These are phyloP conservation scores for Hydrotaea diabolus DNA, from an alignment of 2,888 invertebrate genomes.

Conservation along the genomic window DNA sequence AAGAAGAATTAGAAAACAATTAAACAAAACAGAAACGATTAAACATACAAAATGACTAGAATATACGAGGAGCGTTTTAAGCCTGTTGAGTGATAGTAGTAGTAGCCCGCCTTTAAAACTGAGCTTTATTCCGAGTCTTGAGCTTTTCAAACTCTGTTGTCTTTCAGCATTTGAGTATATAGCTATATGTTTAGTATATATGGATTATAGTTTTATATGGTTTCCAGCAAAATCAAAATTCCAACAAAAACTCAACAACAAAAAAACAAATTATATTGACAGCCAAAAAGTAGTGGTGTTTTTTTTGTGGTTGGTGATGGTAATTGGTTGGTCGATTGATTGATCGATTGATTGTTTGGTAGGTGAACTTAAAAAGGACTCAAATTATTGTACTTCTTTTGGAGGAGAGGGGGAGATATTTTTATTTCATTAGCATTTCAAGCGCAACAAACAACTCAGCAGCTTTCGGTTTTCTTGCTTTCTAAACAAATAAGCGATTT, in stretches of 20 bases:
- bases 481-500: not conserved
- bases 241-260: slow-evolving; percentile 7
- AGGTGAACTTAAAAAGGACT: slow-evolving; percentile 22
- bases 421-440: slow-evolving; percentile 58
- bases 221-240: slow-evolving; percentile 27
- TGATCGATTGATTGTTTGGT: too few species aligned
- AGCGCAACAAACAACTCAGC: slow-evolving; percentile 54
- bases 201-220: not conserved
- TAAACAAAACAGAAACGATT: slow-evolving; percentile 9
- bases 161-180: not conserved
- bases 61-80: slow-evolving; percentile 32
- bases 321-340: not conserved
- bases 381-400: not conserved
- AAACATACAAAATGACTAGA: slow-evolving; percentile 26
- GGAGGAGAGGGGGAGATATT: not conserved
- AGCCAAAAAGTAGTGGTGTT: slow-evolving; percentile 32
- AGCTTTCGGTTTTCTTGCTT: slow-evolving; percentile 42
- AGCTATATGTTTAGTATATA: not conserved
- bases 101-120: not conserved
- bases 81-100: not conserved
- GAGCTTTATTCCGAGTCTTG: not conserved
- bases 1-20: not conserved
- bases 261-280: slow-evolving; percentile 23
- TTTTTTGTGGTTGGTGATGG: not conserved
- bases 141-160: not conserved